Evolutionary conservation across 2,888 invertebrate species (phyloP), one percentile per base, ranked within the genome.

Genomic region (Latrodectus elegans): DNA sequence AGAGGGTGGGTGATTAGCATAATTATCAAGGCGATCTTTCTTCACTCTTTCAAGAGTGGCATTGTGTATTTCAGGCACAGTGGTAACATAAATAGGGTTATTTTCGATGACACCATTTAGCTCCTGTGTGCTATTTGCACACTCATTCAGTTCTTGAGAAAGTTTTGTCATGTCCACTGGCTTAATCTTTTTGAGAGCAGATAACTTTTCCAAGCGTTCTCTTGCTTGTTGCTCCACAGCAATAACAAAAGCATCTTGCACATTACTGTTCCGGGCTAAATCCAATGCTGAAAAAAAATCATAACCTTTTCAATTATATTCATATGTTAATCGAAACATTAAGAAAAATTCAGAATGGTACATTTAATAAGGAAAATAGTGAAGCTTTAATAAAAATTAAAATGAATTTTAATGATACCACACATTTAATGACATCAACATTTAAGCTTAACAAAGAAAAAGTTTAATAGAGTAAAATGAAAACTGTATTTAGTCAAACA

Each of bases 191-290:
- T 97, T 96, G 94, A 97, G 95, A 90, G 97, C 96, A 89, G 97
- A 96, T 92, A 98, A 95, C 92, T 96, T 95, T 94, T 98, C 97
- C 92, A 98, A 94, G 92, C 97, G 95, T 94, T 97, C 97, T 91
- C 96, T 94, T 67, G 93, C 97, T 94, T 96, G 97, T 94, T 98
- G 97, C 94, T 98, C 98, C 92, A 98, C 97, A 90, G 98, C 98
- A 93, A 98, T 98, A 94, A 98, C 97, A 94, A 98, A 98, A 90
- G 98, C 98, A 96, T 98, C 97, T 93, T 97, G 97, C 92, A 98
- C 95, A 92, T 96, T 96, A 93, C 95, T 96, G 92, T 94, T 93
- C 91, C 95, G 94, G 89, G 96, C 96, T 93, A 97, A 94, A 93
- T 96, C 96, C 92, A 95, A 95, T 92, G 96, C 96, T 96, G 94